Percentiles rank a stretch among this genome's conserved stretches.
These are phyloP conservation scores for Drosophila peninsularis DNA, from an alignment of 2,888 invertebrate species.

Conservation along the genomic window DNA sequence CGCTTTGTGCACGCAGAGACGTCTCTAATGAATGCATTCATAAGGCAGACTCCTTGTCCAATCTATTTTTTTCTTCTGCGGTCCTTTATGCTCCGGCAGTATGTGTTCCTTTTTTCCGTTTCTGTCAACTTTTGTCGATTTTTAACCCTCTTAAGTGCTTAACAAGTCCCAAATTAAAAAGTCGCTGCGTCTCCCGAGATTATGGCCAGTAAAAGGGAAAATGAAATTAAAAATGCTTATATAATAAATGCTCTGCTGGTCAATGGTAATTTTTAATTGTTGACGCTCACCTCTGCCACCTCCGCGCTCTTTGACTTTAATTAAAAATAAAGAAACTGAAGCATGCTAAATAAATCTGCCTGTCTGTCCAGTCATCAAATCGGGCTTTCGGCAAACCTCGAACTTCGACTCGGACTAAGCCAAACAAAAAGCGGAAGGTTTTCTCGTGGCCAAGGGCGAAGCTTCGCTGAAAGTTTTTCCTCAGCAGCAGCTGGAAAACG, in stretches of 20 bases:
- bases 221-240: constrained; percentile 60
- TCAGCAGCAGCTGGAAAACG: constrained; percentile 47
- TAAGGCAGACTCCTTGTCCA: constrained; percentile 46
- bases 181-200: constrained; percentile 69
- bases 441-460: constrained; percentile 1
- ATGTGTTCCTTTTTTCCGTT: constrained; percentile 29
- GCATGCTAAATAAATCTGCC: constrained; percentile 43
- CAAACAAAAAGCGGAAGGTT: neutral
- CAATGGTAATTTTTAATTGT: constrained; percentile 74
- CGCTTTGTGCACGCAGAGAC: constrained; percentile 24
- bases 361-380: constrained; percentile 43
- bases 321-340: constrained; percentile 51
- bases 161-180: constrained; percentile 81
- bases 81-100: constrained; percentile 48
- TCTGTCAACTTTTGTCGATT: constrained; percentile 76
- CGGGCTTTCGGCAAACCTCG: constrained; percentile 24
- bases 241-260: constrained; percentile 72
- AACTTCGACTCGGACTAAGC: constrained; percentile 20
- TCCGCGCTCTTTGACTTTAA: constrained; percentile 31
- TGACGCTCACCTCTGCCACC: constrained; percentile 40
- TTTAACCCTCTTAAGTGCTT: constrained; percentile 81
- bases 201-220: constrained; percentile 47
- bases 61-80: constrained; percentile 34
- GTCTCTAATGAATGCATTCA: constrained; percentile 67
- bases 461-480: constrained; percentile 39